Evolutionary conservation across 2,797 vertebrate species (phyloP), one percentile per base, ranked within the genome.

Genomic region (Eutrigla gurnardus): DNA sequence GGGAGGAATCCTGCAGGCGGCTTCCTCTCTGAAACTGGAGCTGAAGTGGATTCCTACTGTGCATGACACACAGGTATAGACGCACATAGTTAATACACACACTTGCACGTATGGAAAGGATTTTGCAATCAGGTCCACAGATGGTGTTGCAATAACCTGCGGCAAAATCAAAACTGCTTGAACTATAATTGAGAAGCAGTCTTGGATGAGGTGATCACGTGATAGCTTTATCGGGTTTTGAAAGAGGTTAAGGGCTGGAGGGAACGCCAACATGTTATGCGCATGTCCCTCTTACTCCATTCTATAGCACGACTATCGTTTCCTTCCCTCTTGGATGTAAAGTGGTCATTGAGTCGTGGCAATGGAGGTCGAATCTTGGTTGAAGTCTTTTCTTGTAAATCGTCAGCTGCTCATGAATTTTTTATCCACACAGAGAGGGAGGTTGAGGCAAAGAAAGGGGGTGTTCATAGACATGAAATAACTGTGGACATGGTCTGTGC

Each of bases 11-110:
- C 67, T 70, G 46, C 60, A 72, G 78, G 73, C 7, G 33, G 57
- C 62, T 47, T 77, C 75, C 72, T 82, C 40, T 82, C 45, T 81
- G 75, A 83, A 82, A 81, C 43, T 57, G 33, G 69, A 88, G 70
- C 71, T 3, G 32, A 79, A 57, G 18, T 66, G 49, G 62, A 75
- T 45, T 77, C 55, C 33, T 35, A 42, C 73, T 67, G 42, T 65
- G 50, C 33, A 39, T 64, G 33, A 59, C 40, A 49, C 55, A 50
- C 70, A 54, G 18, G n/a, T n/a, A 50, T 57, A 74, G 7, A 71
- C 1, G 1, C 49, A 45, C 40, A 13, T 7, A 62, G 17, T 39
- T 55, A 7, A 32, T 5, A 42, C 8, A 54, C 47, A 40, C 7
- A 47, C 37, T 72, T 65, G 15, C 40, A 75, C 40, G 2, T 58